Base-by-base conservation (phyloP, 2,797 vertebrate genomes). In the Morelia viridis region DNA sequence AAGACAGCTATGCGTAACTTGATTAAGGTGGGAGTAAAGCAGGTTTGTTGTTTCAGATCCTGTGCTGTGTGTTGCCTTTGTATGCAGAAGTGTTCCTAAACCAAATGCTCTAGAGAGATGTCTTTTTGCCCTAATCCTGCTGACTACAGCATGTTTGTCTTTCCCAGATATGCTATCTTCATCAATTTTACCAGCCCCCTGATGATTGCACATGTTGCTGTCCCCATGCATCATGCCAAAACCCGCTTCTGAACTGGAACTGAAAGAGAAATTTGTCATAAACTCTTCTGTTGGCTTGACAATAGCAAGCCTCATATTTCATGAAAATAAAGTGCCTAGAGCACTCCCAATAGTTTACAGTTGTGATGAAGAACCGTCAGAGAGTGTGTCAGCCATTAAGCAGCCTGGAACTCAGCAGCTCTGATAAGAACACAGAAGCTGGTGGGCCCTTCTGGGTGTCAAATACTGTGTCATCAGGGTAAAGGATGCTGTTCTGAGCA, bases 281-380 rank as follows among this genome's bases (percentile, higher is more conserved):
- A 97, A 95, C 97, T 97, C 97, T 97, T 97, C 96, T 96, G 96
- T 97, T 97, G 95, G 93, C 96, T 97, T 98, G 98, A 99, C 98
- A 98, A 98, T 98, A 98, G 98, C 98, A 97, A 0, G 94, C 95
- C 97, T 97, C 97, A 98, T 99, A 98, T 98, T 98, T 99, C 99
- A 99, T 98, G 97, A 98, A 98, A 99, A 99, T 98, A 97, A 98
- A 99, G 98, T 98, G 98, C 97, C 96, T 93, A 97, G 98, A 97
- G 98, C 98, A 98, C 97, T 96, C 96, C 94, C 92, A 92, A 95
- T 96, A 98, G 98, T 98, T 99, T 98, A 98, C 97, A 96, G 97
- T 97, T 97, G 95, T 92, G 95, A 97, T 98, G 97, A 97, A 96
- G 95, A 93, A 97, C 85, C 53, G 95, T 94, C 94, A 89, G 89